Conservation (phyloP, 2,113 vertebrate species). For the Xyliphius kryptos region DNA sequence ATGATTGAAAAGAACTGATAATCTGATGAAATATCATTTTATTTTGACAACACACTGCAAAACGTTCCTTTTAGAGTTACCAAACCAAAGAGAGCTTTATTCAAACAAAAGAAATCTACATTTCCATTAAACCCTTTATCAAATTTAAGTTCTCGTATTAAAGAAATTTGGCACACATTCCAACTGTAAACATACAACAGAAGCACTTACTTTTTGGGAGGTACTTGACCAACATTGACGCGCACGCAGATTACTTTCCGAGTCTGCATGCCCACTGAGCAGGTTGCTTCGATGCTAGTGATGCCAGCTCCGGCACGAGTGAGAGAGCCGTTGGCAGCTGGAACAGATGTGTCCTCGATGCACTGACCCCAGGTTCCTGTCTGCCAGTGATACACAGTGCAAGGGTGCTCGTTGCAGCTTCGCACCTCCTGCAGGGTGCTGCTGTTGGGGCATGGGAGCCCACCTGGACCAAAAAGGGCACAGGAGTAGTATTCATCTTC, state of each 20-base stretch:
- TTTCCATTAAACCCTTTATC: no score
- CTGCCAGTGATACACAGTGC: constrained; percentile 97
- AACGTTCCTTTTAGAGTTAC: no score
- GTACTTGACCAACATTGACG: constrained; percentile 96
- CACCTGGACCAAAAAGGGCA: constrained; percentile 69
- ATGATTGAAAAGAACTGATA: no score
- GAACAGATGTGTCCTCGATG: constrained; percentile 86
- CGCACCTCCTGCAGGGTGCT: constrained; percentile 84
- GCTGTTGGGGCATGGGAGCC: constrained; percentile 79
- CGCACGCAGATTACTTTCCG: constrained; percentile 96
- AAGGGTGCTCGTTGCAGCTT: constrained; percentile 91
- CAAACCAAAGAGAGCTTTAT: no score
- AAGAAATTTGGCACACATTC: no score
- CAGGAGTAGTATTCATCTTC: no score
- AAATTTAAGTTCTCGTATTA: no score
- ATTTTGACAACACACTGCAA: no score
- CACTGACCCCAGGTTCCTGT: constrained; percentile 88
- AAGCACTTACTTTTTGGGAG: constrained; percentile 85
- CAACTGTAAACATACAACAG: not conserved
- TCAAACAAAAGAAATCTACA: no score
- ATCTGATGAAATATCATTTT: no score
- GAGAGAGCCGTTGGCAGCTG: constrained; percentile 74
- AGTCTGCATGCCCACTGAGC: constrained; percentile 92
- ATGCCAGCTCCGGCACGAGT: constrained; percentile 51
- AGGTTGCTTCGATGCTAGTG: constrained; percentile 66